A percentile compares a stretch with the other conserved stretches of the same genome.
These are phyloP conservation scores for Brenthis daphne DNA, from an alignment of 2,888 invertebrate species.

Conservation along the genomic window DNA sequence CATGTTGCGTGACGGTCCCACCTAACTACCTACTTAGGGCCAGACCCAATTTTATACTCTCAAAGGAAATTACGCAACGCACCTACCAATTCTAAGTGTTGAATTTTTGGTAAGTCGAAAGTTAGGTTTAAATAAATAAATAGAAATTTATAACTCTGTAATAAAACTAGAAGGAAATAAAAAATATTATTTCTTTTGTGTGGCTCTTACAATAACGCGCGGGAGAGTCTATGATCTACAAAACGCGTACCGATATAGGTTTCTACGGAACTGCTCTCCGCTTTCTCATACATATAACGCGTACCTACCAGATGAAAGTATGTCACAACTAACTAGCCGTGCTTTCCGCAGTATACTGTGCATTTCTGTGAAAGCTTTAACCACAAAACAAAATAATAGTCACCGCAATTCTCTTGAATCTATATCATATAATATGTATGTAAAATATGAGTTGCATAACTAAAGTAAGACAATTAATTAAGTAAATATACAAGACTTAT, in stretches of 20 bases:
- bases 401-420: background rate
- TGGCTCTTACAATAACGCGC: background rate
- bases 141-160: no score
- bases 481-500: no score
- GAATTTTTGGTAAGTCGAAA: no score
- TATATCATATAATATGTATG: no score
- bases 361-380: conserved; percentile 45
- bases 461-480: no score
- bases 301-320: conserved; percentile 46
- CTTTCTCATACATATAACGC: conserved; percentile 44
- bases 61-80: conserved; percentile 42
- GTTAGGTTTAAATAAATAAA: no score
- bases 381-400: conserved; percentile 36
- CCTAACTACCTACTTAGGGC: conserved; percentile 41
- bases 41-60: conserved; percentile 44
- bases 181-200: no score
- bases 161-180: background rate
- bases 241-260: conserved; percentile 25
- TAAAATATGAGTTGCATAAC: conserved; percentile 1
- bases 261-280: conserved; percentile 46
- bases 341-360: conserved; percentile 43
- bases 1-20: conserved; percentile 43
- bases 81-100: conserved; percentile 38
- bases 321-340: conserved; percentile 43
- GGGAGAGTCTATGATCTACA: conserved; percentile 29